Evolutionary conservation across 1,140 invertebrate species (phyloP), one percentile per base, ranked within the genome.

Genomic region (Medauroidea extradentata): DNA sequence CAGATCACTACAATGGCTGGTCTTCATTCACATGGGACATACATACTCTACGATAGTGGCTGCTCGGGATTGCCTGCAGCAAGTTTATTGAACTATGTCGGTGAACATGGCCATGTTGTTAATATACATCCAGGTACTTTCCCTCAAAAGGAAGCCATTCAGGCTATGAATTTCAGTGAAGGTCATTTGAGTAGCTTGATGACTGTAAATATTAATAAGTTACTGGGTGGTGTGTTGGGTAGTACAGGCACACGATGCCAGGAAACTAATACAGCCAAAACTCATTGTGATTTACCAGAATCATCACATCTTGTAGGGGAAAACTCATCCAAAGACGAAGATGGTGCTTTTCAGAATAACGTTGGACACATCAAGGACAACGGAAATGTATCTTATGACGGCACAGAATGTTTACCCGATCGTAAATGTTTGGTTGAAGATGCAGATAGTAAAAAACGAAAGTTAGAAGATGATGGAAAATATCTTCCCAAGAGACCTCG

Each of bases 11-110:
- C 86, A 0, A 85, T 87, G 65, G 82, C 85, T 2, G 93, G 96
- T 71, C 79, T 97, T 1, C 85, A 85, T 66, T 82, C 83, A 2
- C 82, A 87, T 64, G 89, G 90, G 2, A 85, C 82, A 46, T 91
- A 91, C 73, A 74, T 95, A 49, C 73, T 98, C 0, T 93, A 95
- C 70, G 94, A 98, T 66, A 91, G 88, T 63, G 90, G 90, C 18
- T 90, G 86, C 44, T 83, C 84, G 67, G 94, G 94, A 1, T 75
- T 98, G 27, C 70, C 94, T 14, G 82, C 89, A 25, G 91, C 94
- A 0, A 84, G 90, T 41, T 79, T 97, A 63, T 71, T 97, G 19
- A 86, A 88, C 68, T 79, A 81, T 44, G 81, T 89, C 19, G 89
- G 90, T 0, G 71, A 75, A 0, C 73, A 81, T 44, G 88, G 84